These are phyloP conservation scores for Drosophila anomelani DNA, from an alignment of 2,888 invertebrate genomes.

Conservation along the genomic window DNA sequence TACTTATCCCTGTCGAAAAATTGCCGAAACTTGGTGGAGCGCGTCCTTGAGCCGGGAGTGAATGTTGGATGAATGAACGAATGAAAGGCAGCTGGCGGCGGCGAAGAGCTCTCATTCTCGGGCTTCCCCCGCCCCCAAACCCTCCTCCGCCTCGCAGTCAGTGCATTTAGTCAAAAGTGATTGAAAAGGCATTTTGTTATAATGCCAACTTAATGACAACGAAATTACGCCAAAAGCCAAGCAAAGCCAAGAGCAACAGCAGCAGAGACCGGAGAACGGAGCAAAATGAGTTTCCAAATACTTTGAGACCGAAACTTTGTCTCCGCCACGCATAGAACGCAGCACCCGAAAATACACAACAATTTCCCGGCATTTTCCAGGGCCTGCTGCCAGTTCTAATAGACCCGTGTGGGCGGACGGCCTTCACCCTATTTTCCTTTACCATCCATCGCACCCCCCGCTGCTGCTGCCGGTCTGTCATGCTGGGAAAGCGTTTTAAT, in stretches of 20 bases:
- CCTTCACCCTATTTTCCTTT: background rate
- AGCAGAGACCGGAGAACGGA: slow-evolving; percentile 12
- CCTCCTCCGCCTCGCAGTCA: slow-evolving; percentile 30
- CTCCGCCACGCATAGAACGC: slow-evolving; percentile 36
- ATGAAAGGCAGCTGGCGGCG: slow-evolving; percentile 23
- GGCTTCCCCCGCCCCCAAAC: background rate
- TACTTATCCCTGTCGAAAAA: slow-evolving; percentile 78
- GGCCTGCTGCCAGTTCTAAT: slow-evolving; percentile 38
- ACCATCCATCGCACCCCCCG: background rate
- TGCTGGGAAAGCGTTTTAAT: slow-evolving; percentile 59
- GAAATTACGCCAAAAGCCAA: slow-evolving; percentile 76
- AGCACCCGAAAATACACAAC: slow-evolving; percentile 25
- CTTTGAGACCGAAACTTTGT: slow-evolving; percentile 71
- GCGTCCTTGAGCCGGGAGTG: slow-evolving; percentile 50
- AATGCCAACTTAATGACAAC: slow-evolving; percentile 82
- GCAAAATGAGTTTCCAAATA: slow-evolving; percentile 73
- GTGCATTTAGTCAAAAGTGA: slow-evolving; percentile 81
- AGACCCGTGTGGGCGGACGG: slow-evolving; percentile 13
- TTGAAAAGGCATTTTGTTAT: slow-evolving; percentile 82
- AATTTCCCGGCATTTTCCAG: slow-evolving; percentile 24
- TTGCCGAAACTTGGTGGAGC: slow-evolving; percentile 67
- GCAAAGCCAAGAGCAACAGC: slow-evolving; percentile 49
- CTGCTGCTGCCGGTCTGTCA: slow-evolving; percentile 21
- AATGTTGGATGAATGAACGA: slow-evolving; percentile 17
- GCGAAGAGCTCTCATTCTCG: slow-evolving; percentile 13